Percentiles rank a stretch among this genome's conserved stretches.
These are phyloP conservation scores for Coregonus suidteri DNA, from an alignment of 2,797 vertebrate genomes.

Conservation along the genomic window DNA sequence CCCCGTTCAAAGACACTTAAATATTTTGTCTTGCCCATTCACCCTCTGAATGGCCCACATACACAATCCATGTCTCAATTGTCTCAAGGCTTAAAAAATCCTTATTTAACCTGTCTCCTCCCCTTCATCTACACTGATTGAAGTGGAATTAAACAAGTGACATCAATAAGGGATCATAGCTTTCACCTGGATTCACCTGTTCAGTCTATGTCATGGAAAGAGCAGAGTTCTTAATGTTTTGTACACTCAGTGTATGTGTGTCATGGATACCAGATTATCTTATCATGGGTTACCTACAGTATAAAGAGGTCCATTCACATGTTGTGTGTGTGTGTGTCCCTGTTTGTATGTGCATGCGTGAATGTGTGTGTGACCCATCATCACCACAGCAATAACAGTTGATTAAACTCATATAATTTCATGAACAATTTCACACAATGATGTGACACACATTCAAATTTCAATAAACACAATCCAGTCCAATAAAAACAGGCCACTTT, in stretches of 20 bases:
- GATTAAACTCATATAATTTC: conserved; percentile 8
- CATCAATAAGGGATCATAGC: too few relatives aligned
- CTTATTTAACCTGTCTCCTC: too few relatives aligned
- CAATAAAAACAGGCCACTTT: conserved; percentile 8
- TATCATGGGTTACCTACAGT: not conserved
- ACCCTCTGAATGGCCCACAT: too few relatives aligned
- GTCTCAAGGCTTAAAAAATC: too few relatives aligned
- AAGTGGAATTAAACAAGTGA: too few relatives aligned
- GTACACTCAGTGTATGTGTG: conserved; percentile 3
- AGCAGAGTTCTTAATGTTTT: too few relatives aligned
- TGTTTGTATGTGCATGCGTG: not conserved
- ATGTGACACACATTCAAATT: conserved; percentile 1
- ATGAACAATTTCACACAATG: conserved; percentile 5
- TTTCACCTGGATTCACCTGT: too few relatives aligned
- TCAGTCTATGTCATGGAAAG: too few relatives aligned
- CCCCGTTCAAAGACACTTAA: too few relatives aligned
- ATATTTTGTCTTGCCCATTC: too few relatives aligned
- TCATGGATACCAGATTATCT: not conserved
- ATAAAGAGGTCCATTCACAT: not conserved
- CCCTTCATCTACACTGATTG: too few relatives aligned
- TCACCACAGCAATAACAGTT: not conserved
- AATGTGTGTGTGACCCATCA: not conserved
- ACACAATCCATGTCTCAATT: too few relatives aligned
- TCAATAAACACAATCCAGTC: conserved; percentile 13
- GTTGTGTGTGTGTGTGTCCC: conserved; percentile 8